These are phyloP conservation scores for Rhagonycha fulva DNA, from an alignment of 2,888 invertebrate species.

Conservation along the genomic window DNA sequence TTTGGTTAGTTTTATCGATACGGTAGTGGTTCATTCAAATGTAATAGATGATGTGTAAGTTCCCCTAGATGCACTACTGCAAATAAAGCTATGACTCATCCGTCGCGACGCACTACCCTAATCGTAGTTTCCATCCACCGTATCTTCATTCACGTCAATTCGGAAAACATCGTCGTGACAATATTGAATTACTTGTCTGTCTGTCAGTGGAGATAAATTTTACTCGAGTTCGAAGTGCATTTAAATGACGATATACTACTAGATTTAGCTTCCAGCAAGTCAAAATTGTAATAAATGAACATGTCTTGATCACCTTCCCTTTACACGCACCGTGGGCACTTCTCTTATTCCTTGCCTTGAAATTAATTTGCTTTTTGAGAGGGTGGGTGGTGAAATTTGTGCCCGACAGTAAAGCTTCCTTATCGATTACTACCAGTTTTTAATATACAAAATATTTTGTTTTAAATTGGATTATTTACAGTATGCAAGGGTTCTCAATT, in stretches of 20 bases:
- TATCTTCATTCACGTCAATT: constrained; percentile 14
- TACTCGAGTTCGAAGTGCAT: background rate
- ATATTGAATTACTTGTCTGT: background rate
- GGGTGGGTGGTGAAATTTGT: background rate
- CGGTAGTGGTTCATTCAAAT: constrained; percentile 9
- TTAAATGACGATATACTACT: background rate
- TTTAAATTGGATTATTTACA: background rate
- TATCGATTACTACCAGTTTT: background rate
- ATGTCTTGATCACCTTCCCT: background rate
- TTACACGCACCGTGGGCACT: background rate
- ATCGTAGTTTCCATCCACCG: constrained; percentile 11
- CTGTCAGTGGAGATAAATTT: background rate
- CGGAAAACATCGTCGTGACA: background rate
- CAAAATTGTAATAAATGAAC: background rate
- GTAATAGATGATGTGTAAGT: constrained; percentile 24
- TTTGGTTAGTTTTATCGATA: background rate
- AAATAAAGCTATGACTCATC: constrained; percentile 29
- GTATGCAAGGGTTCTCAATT: background rate
- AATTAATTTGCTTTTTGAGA: background rate
- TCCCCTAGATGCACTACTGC: constrained; percentile 20
- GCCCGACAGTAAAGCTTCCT: background rate
- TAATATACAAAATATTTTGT: background rate
- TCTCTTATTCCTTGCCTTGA: background rate
- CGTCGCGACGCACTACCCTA: constrained; percentile 31
- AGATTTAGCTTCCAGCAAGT: background rate